Evolutionary conservation across 2,797 vertebrate species (phyloP), one percentile per base, ranked within the genome.

Genomic region (Mus caroli): DNA sequence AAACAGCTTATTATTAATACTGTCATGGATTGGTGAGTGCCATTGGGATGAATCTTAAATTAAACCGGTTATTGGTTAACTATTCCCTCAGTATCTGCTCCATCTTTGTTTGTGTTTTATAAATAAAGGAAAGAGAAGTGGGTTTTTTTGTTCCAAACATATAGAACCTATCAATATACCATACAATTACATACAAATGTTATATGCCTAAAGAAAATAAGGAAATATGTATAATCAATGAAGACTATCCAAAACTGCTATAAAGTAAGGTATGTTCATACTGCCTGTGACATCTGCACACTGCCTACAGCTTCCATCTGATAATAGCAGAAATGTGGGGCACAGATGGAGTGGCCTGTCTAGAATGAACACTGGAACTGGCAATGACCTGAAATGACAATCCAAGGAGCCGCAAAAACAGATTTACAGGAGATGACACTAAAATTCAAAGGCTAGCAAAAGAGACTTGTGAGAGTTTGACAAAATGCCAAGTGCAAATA

Each of bases 381-480:
- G 43, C 11, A 85, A 22, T 24, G 31, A 12, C 31, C 43, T 85
- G 31, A 50, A n/a, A 67, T 71, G 50, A 92, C 90, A 97, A 95
- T 80, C 86, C 84, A 87, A 94, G 37, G 76, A 83, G 15, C 28
- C 91, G 11, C 28, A 50, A 67, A 96, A 94, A 73, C 86, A 75
- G 37, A 91, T 83, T 94, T 85, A 76, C 62, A 67, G 89, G 77
- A 90, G 76, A 77, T 13, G 20, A 96, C 50, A 93, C 94, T 90
- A 94, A 95, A 96, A 97, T 96, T 91, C 91, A 95, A 73, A 93
- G 0, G 6, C 62, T 8, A 58, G 69, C 62, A 94, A 92, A 69
- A 15, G 43, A 85, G 20, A 52, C 0, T 0, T 3, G 37, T 80
- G 88, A 50, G 88, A 50, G 26, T 62, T 91, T 37, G 75, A 71